Conservation (phyloP, 2,797 vertebrate genomes). For the Enteromius radiatus region DNA sequence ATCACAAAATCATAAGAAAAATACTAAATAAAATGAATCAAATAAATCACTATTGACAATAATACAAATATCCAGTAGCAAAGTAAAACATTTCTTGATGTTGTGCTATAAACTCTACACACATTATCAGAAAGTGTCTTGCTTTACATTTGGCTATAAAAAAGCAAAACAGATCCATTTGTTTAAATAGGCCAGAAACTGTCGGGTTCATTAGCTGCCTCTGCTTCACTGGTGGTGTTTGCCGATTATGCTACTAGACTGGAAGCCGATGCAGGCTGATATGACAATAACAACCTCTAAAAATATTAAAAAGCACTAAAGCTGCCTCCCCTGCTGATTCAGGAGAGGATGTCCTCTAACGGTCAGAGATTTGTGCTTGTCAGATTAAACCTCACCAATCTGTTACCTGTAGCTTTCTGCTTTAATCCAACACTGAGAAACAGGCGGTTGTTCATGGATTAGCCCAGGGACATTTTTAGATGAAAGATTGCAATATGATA, state of each 20-base stretch:
- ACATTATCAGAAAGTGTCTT: neutral
- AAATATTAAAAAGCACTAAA: slow-evolving; percentile 5
- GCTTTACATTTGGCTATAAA: neutral
- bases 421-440: neutral
- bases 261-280: neutral
- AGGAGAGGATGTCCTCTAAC: slow-evolving; percentile 6
- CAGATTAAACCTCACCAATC: neutral
- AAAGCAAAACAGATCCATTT: neutral
- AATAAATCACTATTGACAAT: neutral
- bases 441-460: neutral
- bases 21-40: neutral
- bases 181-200: neutral
- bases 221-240: slow-evolving; percentile 1
- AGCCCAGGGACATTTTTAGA: neutral
- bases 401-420: neutral
- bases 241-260: slow-evolving; percentile 1
- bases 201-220: neutral
- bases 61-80: neutral
- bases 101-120: neutral
- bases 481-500: neutral
- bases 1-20: neutral
- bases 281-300: too few species aligned
- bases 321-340: slow-evolving; percentile 7
- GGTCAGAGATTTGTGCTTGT: neutral
- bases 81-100: neutral